Percentiles rank a stretch among this genome's conserved stretches.
These are phyloP conservation scores for Mythimna vitellina DNA, from an alignment of 2,888 invertebrate genomes.

Conservation along the genomic window DNA sequence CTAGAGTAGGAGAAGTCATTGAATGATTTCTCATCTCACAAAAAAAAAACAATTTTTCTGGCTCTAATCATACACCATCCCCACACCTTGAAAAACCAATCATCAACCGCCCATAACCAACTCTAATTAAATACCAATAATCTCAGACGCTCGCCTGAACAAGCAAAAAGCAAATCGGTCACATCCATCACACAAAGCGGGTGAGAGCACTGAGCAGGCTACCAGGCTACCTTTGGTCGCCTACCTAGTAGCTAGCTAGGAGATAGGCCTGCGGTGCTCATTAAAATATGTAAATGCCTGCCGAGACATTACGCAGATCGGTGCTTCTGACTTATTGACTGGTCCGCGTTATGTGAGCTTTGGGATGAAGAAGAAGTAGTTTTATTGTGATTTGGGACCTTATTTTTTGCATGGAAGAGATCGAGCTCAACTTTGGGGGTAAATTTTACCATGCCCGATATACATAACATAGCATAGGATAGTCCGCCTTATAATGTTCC, in stretches of 20 bases:
- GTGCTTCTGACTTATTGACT: conserved; percentile 85
- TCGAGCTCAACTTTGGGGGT: background rate
- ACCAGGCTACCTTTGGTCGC: conserved; percentile 63
- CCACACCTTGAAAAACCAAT: background rate
- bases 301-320: conserved; percentile 90
- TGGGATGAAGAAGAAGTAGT: conserved; percentile 9
- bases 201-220: conserved; percentile 65
- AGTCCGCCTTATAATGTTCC: too few species aligned
- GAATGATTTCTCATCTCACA: too few species aligned
- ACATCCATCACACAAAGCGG: conserved; percentile 64
- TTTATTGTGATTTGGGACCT: background rate
- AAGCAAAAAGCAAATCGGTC: conserved; percentile 58
- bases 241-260: conserved; percentile 67
- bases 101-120: background rate
- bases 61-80: background rate
- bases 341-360: conserved; percentile 75
- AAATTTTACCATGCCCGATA: background rate
- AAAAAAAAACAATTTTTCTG: too few species aligned
- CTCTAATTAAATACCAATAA: conserved; percentile 55
- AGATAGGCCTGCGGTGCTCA: conserved; percentile 87
- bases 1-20: too few species aligned
- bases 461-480: too few species aligned
- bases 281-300: conserved; percentile 90
- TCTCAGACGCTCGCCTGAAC: conserved; percentile 47
- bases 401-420: background rate